phyloP scores from a whole-genome alignment of 2,888 invertebrate species.

The Rhorus exstirpatorius region DNA sequence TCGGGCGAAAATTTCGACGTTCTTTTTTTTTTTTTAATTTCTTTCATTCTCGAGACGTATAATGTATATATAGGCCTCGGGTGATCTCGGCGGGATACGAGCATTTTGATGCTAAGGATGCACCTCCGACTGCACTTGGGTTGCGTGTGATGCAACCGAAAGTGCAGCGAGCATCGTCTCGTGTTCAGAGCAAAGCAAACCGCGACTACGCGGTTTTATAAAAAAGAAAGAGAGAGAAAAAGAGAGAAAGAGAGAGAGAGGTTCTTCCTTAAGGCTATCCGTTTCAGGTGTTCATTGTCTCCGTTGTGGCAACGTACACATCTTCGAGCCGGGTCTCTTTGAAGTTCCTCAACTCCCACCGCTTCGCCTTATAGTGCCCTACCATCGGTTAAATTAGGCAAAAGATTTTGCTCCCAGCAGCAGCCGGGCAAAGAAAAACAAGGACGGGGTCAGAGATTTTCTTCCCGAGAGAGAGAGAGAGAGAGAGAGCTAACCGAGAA shows the following conservation, averaged over 20 bases:
- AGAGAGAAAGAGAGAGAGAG: conserved; percentile 14
- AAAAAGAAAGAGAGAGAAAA: conserved; percentile 29
- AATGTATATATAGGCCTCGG: conserved; percentile 16
- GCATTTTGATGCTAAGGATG: conserved; percentile 10
- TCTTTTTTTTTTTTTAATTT: conserved; percentile 46
- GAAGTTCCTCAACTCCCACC: conserved; percentile 78
- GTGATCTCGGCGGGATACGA: conserved; percentile 55
- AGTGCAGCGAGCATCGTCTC: conserved; percentile 29
- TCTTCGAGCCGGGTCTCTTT: conserved; percentile 76
- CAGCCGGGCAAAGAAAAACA: conserved; percentile 64
- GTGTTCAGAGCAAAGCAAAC: conserved; percentile 69
- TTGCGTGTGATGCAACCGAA: conserved; percentile 12
- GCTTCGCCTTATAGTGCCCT: conserved; percentile 63
- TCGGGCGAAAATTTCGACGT: conserved; percentile 50
- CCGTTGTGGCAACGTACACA: conserved; percentile 70
- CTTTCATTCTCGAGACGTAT: conserved; percentile 23
- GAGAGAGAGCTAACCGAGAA: too few species aligned
- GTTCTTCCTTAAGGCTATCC: conserved; percentile 75
- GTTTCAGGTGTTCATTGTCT: conserved; percentile 82
- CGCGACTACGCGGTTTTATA: conserved; percentile 68
- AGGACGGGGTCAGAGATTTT: conserved; percentile 68
- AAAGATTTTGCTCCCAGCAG: conserved; percentile 72
- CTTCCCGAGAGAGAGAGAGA: conserved; percentile 63
- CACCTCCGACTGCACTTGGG: conserved; percentile 30
- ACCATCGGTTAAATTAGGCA: conserved; percentile 83